Evolutionary conservation across 2,797 vertebrate species (phyloP).

Genomic region (Aselliscus stoliczkanus): DNA sequence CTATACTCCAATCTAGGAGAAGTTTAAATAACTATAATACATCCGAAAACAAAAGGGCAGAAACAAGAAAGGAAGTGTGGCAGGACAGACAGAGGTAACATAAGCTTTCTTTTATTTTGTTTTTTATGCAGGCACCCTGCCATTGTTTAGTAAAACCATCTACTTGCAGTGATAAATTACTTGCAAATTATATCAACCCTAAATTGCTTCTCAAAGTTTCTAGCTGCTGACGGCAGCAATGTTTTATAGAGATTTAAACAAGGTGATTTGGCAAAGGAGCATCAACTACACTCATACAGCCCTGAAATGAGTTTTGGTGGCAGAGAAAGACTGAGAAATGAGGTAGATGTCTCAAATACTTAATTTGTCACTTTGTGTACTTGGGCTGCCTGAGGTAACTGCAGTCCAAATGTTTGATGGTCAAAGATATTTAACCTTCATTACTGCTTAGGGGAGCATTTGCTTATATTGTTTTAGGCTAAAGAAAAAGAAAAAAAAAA

Average conservation of each 20-base stretch:
- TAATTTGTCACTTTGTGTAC: conserved; percentile 31
- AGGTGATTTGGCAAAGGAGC: conserved; percentile 55
- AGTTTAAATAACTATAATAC: conserved; percentile 24
- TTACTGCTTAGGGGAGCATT: background rate
- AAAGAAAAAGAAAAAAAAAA: background rate
- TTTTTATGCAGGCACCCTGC: background rate
- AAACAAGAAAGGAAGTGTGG: background rate
- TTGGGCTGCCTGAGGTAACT: background rate
- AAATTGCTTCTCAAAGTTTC: conserved; percentile 48
- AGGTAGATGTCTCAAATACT: background rate
- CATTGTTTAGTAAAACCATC: conserved; percentile 55
- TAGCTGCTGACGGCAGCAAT: conserved; percentile 48
- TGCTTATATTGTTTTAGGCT: background rate
- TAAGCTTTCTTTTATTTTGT: background rate
- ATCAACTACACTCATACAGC: background rate
- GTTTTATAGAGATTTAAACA: conserved; percentile 64
- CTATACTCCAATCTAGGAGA: background rate
- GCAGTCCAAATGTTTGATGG: background rate
- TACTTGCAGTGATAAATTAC: background rate
- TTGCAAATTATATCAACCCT: background rate
- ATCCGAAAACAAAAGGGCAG: background rate
- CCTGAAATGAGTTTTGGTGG: background rate
- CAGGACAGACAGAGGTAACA: background rate
- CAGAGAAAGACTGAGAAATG: conserved; percentile 36
- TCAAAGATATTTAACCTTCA: conserved; percentile 45